phyloP scores from a whole-genome alignment of 1,140 invertebrate species.

The Whitmania pigra region DNA sequence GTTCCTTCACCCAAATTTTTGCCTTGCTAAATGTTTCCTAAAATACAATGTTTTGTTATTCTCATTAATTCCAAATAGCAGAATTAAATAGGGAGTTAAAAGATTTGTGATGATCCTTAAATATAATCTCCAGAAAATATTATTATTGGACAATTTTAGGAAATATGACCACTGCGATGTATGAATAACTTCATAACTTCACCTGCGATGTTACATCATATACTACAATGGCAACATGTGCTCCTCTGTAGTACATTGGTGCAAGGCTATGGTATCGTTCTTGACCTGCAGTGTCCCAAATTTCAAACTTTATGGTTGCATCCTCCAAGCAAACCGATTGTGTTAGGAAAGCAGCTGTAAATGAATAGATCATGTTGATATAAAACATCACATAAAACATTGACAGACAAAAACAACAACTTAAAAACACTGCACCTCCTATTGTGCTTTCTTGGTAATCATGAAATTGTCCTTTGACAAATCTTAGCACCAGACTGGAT shows the following conservation, averaged over 20 bases:
- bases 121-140: too few species aligned
- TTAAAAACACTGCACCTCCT: slow-evolving; percentile 55
- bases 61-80: neutral
- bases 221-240: slow-evolving; percentile 96
- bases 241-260: slow-evolving; percentile 97
- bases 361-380: neutral
- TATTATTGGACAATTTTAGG: neutral
- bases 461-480: slow-evolving; percentile 99
- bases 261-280: slow-evolving; percentile 97
- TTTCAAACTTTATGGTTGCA: slow-evolving; percentile 98
- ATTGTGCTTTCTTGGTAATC: slow-evolving; percentile 99
- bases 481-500: slow-evolving; percentile 93
- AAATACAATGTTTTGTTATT: neutral
- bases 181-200: slow-evolving; percentile 21
- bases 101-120: neutral
- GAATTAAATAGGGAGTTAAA: slow-evolving; percentile 2
- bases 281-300: slow-evolving; percentile 70
- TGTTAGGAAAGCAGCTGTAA: slow-evolving; percentile 87
- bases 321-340: slow-evolving; percentile 98
- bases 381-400: too few species aligned
- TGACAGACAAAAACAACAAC: neutral
- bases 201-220: slow-evolving; percentile 98
- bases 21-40: slow-evolving; percentile 91
- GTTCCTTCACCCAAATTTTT: slow-evolving; percentile 94
- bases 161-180: neutral